Evolutionary conservation across 2,888 invertebrate species (phyloP).

Genomic region (Lepeophtheirus nordmannii): DNA sequence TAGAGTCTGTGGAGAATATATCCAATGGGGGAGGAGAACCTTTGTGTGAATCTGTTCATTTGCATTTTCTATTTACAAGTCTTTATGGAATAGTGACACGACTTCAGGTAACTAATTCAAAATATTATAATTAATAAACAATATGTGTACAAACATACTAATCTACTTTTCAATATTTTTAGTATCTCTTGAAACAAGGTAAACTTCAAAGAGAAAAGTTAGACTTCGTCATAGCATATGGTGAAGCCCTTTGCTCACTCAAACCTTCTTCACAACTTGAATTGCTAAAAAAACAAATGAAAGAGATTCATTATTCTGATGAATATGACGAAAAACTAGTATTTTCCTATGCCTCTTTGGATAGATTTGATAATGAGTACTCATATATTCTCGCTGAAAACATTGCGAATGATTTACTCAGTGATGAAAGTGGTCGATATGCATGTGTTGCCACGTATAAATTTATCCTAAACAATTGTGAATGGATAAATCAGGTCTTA

Average conservation of each 20-base stretch:
- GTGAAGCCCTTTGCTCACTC: constrained; percentile 10
- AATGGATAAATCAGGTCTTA: constrained; percentile 9
- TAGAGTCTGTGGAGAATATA: not conserved
- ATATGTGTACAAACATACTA: too few relatives aligned
- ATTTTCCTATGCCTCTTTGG: not conserved
- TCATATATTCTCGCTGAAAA: not conserved
- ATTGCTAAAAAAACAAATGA: not conserved
- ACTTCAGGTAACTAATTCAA: not conserved
- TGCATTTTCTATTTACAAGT: constrained; percentile 10
- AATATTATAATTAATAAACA: not conserved
- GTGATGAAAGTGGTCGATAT: not conserved
- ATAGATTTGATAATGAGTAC: not conserved
- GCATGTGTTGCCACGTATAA: not conserved
- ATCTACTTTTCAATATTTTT: not conserved
- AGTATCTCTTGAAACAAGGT: too few relatives aligned
- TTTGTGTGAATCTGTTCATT: not conserved
- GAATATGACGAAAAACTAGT: not conserved
- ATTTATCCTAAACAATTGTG: constrained; percentile 16
- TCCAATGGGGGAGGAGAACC: not conserved
- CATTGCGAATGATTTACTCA: constrained; percentile 9
- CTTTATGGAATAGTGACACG: constrained; percentile 13
- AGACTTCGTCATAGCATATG: constrained; percentile 13
- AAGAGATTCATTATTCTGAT: not conserved
- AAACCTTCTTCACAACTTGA: not conserved
- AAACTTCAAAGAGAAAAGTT: not conserved